These are phyloP conservation scores for Malurus elegans DNA, from an alignment of 2,113 vertebrate species.

Conservation along the genomic window DNA sequence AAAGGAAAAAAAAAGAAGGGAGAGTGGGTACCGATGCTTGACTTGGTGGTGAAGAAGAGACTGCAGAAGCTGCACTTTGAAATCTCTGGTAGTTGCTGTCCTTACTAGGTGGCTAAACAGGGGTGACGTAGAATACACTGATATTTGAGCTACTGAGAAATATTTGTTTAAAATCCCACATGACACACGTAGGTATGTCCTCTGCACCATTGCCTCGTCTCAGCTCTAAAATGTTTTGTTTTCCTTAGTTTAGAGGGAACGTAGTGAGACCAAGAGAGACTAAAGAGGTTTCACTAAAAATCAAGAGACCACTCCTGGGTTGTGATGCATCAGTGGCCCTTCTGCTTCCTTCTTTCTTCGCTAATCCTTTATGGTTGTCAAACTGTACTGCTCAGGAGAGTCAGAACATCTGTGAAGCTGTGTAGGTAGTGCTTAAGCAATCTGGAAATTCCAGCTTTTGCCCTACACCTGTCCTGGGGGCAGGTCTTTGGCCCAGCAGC, in stretches of 20 bases:
- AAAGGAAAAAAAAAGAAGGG: background rate
- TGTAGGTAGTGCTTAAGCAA: background rate
- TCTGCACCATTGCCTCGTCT: fast-evolving
- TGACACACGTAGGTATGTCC: fast-evolving
- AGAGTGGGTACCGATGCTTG: background rate
- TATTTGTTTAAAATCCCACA: background rate
- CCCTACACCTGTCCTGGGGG: background rate
- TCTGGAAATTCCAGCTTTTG: background rate
- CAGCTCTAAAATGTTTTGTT: background rate
- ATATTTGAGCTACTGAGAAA: background rate
- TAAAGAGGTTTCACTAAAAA: background rate
- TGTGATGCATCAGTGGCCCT: background rate
- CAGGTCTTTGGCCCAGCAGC: background rate
- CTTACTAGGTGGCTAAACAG: background rate
- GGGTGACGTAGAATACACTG: background rate
- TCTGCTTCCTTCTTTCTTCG: background rate
- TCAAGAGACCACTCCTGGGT: background rate
- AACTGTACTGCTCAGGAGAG: background rate
- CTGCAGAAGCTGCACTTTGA: background rate
- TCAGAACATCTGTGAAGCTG: background rate
- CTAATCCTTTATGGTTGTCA: background rate
- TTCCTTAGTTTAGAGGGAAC: background rate
- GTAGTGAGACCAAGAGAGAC: background rate
- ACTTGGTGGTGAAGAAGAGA: background rate
- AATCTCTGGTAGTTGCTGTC: background rate